Evolutionary conservation across 2,888 invertebrate genomes (phyloP), one percentile per base, ranked within the genome.

Genomic region (Protodeltote pygarga): DNA sequence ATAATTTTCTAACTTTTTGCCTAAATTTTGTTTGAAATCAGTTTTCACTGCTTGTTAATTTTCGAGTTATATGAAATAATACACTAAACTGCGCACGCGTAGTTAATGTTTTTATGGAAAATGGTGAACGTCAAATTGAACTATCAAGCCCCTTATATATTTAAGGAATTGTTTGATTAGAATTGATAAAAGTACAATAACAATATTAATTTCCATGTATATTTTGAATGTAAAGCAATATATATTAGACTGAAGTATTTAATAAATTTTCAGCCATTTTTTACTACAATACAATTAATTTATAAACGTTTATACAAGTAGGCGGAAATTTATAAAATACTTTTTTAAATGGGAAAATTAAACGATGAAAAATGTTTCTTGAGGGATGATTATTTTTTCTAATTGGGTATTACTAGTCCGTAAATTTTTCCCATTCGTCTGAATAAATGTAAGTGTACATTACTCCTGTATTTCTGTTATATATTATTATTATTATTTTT

Each of bases 321-420:
- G 80, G 88, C 85, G 85, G 83, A 81, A 83, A 83, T 88, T 89
- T 87, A 85, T 85, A 62, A 81, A 85, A 89, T 85, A 87, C 88
- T 85, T 85, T 82, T 66, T 63, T 37, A n/a, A 28, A 55, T 70
- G 66, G 73, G 73, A 72, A 72, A 73, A 71, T 65, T 59, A 44
- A 66, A 73, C 71, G 71, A 73, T 74, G 73, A 76, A 77, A 77
- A 39, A 49, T n/a, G n/a, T 59, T 60, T 59, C 61, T 61, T 48
- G 67, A 86, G 85, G 85, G 77, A 78, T 73, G 74, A 77, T 87
- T 87, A 87, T 87, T 85, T 87, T 90, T 90, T 88, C 79, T 86
- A 90, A 85, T 89, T 87, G 81, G 87, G 79, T 89, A 84, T n/a
- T 86, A 87, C 91, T 92, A 92, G 91, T 92, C 91, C 85, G 82